A percentile compares a stretch with the other conserved stretches of the same genome.
Evolutionary conservation across 2,113 vertebrate genomes (phyloP).

Genomic region (Lepisosteus osseus): DNA sequence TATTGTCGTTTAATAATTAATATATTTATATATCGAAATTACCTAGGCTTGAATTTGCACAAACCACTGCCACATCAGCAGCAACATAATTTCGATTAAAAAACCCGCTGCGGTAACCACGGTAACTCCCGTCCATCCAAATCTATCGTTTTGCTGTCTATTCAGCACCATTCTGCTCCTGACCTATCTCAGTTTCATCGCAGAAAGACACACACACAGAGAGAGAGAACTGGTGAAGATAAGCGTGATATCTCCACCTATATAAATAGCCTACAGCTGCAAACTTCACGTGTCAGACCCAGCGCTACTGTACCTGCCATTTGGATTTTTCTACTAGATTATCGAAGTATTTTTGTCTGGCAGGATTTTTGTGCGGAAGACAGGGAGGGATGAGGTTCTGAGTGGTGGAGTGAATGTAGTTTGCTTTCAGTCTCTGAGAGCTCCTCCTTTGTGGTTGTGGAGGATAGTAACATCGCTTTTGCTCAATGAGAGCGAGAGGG

Average conservation of each 20-base stretch:
- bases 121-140: slow-evolving; percentile 55
- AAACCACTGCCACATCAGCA: background rate
- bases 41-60: background rate
- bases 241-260: slow-evolving; percentile 34
- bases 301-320: slow-evolving; percentile 10
- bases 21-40: too few species aligned
- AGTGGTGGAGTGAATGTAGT: slow-evolving; percentile 47
- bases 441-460: slow-evolving; percentile 57
- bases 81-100: slow-evolving; percentile 22
- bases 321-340: slow-evolving; percentile 33
- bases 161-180: slow-evolving; percentile 27
- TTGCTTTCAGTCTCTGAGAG: slow-evolving; percentile 41
- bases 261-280: slow-evolving; percentile 30
- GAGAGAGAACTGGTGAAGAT: slow-evolving; percentile 10
- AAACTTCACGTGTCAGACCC: slow-evolving; percentile 41
- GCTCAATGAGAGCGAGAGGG: slow-evolving; percentile 57
- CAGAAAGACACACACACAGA: background rate
- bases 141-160: slow-evolving; percentile 8
- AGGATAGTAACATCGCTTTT: slow-evolving; percentile 45
- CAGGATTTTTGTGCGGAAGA: slow-evolving; percentile 22
- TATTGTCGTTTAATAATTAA: too few species aligned
- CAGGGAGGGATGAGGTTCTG: slow-evolving; percentile 31
- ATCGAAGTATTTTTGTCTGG: slow-evolving; percentile 29
- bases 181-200: slow-evolving; percentile 11
- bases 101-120: slow-evolving; percentile 56